These are phyloP conservation scores for Callionymus lyra DNA, from an alignment of 2,113 vertebrate species.

Conservation along the genomic window DNA sequence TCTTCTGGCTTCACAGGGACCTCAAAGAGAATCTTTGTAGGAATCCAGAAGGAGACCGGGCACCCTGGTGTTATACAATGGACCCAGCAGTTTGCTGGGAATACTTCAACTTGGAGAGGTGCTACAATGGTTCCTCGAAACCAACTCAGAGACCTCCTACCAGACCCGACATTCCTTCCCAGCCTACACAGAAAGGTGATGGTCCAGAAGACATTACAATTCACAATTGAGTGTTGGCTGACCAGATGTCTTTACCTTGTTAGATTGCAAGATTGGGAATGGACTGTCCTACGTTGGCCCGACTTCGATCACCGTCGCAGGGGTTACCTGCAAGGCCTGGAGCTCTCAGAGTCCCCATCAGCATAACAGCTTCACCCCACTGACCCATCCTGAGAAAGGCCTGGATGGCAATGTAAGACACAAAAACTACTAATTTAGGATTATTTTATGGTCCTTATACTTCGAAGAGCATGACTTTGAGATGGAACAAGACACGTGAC, in stretches of 20 bases:
- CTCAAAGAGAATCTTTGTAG: slow-evolving; percentile 84
- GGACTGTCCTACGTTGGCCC: slow-evolving; percentile 77
- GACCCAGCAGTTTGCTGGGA: slow-evolving; percentile 85
- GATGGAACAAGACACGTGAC: too few relatives aligned
- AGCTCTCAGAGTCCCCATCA: slow-evolving; percentile 72
- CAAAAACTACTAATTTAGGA: too few relatives aligned
- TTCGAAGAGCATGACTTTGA: too few relatives aligned
- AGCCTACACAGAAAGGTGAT: slow-evolving; percentile 12
- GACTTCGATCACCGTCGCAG: slow-evolving; percentile 65
- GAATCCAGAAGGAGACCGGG: slow-evolving; percentile 79
- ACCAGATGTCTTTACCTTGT: background rate
- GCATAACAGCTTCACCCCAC: slow-evolving; percentile 75
- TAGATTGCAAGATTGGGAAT: slow-evolving; percentile 74
- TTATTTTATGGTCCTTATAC: too few relatives aligned
- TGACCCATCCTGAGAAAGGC: slow-evolving; percentile 64
- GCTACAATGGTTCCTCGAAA: slow-evolving; percentile 4
- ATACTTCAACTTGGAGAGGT: slow-evolving; percentile 77
- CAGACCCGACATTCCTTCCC: background rate
- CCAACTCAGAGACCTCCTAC: too few relatives aligned
- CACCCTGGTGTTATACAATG: slow-evolving; percentile 90
- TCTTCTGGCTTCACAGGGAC: slow-evolving; percentile 59
- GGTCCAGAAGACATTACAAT: background rate
- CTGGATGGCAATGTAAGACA: slow-evolving; percentile 80
- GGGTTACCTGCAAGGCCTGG: slow-evolving; percentile 83
- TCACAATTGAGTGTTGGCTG: background rate